Percentiles rank a stretch among this genome's conserved stretches.
Conservation (phyloP, 2,113 vertebrate genomes). For the Tauraco erythrolophus region DNA sequence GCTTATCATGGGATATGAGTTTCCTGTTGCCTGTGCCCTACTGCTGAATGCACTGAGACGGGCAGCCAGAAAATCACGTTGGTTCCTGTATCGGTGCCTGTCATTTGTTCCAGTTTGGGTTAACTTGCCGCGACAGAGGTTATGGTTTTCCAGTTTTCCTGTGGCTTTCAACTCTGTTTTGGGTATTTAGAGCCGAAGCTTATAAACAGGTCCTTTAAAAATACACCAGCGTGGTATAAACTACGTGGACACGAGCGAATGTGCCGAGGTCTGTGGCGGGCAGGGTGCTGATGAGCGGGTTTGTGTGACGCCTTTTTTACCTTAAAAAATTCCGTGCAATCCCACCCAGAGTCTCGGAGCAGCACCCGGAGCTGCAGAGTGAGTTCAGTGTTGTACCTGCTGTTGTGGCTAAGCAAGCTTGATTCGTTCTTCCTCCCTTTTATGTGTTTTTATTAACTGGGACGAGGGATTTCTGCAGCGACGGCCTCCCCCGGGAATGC, state of each 20-base stretch:
- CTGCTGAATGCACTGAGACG: not conserved
- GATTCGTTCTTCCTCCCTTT: not conserved
- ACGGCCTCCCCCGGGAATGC: not conserved
- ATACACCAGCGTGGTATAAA: fast-evolving
- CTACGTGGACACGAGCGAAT: fast-evolving
- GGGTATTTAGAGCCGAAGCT: not conserved
- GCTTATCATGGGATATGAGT: not conserved
- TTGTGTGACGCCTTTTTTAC: not conserved
- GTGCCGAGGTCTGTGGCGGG: not conserved
- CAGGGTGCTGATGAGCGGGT: not conserved
- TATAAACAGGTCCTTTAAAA: not conserved
- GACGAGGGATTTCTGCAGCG: not conserved
- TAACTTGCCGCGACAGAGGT: not conserved
- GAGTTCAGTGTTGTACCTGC: fast-evolving
- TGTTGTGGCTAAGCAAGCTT: not conserved
- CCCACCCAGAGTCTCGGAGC: not conserved
- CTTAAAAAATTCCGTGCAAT: fast-evolving
- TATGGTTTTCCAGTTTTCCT: not conserved
- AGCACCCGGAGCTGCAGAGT: fast-evolving
- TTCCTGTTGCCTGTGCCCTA: not conserved
- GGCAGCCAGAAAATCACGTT: not conserved
- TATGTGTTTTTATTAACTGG: not conserved
- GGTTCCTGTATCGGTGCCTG: not conserved
- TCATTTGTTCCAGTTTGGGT: not conserved
- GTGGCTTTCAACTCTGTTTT: not conserved